Conservation (phyloP, 2,113 vertebrate species). For the Leucopsar rothschildi region DNA sequence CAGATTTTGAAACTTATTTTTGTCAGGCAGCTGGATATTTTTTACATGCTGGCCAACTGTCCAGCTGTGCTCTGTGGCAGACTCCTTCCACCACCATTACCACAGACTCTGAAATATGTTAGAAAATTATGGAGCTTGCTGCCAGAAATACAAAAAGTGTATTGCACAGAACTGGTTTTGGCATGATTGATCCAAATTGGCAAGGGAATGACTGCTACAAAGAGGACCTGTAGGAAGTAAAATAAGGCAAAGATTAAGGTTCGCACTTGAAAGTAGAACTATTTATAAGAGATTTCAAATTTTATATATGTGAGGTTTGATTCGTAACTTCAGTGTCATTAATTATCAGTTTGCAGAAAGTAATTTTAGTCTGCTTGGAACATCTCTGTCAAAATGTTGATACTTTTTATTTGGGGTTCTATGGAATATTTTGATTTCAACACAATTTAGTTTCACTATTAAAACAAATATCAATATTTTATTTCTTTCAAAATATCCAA, state of each 20-base stretch:
- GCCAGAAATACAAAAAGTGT: not conserved
- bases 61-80: not conserved
- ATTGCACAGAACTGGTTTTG: not conserved
- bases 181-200: not conserved
- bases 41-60: not conserved
- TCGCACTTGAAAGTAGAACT: not conserved
- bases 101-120: not conserved
- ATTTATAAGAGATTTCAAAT: not conserved
- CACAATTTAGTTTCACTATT: not conserved
- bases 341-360: not conserved
- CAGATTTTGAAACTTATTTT: not conserved
- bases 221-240: not conserved
- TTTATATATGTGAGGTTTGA: not conserved
- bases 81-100: not conserved
- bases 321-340: not conserved
- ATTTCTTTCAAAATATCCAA: not conserved
- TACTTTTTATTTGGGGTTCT: not conserved
- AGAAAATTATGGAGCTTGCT: not conserved
- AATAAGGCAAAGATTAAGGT: not conserved
- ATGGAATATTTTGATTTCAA: not conserved
- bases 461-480: accelerated
- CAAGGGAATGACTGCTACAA: not conserved
- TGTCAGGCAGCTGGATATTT: not conserved
- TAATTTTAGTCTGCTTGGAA: not conserved
- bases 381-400: not conserved